Conservation (phyloP, 1,140 invertebrate genomes). For the Hermetia illucens region DNA sequence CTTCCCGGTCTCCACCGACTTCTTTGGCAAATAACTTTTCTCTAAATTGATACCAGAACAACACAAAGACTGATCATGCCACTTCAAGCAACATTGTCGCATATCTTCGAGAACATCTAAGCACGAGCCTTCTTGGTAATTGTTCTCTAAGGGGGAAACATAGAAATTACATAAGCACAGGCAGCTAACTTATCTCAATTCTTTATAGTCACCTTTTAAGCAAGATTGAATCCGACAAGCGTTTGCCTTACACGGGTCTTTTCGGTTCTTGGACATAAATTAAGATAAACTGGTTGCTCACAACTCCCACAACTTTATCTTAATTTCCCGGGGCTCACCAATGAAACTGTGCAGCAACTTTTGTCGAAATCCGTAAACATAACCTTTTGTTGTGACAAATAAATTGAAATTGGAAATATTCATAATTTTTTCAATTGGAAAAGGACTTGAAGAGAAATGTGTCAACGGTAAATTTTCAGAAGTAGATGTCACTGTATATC, state of each 20-base stretch:
- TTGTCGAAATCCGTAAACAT: no score
- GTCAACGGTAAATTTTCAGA: no score
- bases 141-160: constrained; percentile 37
- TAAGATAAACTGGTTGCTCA: no score
- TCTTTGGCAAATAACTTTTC: constrained; percentile 31
- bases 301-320: no score
- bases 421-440: no score
- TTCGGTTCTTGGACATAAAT: constrained; percentile 11
- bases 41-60: constrained; percentile 49
- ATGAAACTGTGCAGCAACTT: no score
- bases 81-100: constrained; percentile 47
- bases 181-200: constrained; percentile 1
- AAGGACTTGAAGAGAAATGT: no score
- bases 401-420: no score
- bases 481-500: no score
- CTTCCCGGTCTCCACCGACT: no score
- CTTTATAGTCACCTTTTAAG: constrained; percentile 45
- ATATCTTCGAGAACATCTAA: constrained; percentile 43
- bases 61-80: constrained; percentile 39
- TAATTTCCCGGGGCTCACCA: no score
- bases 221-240: constrained; percentile 65
- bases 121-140: constrained; percentile 49
- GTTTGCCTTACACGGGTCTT: constrained; percentile 59
- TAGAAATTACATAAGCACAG: constrained; percentile 5
- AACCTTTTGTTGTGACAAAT: no score